Evolutionary conservation across 2,888 invertebrate species (phyloP), one percentile per base, ranked within the genome.

Genomic region (Ophioninae sp.): DNA sequence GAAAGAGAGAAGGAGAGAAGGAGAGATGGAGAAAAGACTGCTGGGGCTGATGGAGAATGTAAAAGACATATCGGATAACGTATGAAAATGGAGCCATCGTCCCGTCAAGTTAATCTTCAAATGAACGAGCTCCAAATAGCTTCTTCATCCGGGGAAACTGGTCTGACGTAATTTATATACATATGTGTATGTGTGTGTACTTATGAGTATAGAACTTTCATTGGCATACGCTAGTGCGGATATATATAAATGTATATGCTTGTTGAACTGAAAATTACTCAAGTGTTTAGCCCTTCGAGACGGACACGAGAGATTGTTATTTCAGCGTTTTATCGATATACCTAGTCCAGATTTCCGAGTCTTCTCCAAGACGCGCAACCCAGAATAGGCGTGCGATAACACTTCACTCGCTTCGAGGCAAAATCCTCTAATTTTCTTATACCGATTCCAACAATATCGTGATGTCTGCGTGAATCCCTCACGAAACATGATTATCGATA

Each of bases 111-210:
- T 83, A 83, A 83, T 83, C 80, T 64, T 41, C 80, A 68, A 77
- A 51, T 69, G 61, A 80, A 83, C 80, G 77, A 83, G 73, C 73
- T 73, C 44, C 73, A 80, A 83, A 83, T 83, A 83, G 51, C 77
- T 76, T 76, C 56, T 79, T 72, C 56, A 61, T 44, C 59, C 37
- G n/a, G 58, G 3, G 56, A 68, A 67, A 56, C 23, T 61, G 56
- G 17, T 30, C 30, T 30, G 51, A 30, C 20, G 51, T 30, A 10
- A 74, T 51, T 64, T 20, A 13, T 63, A 63, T 51, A 23, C 10
- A 39, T 67, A 67, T 67, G 51, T 67, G 44, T 59, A 67, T 59
- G 30, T 56, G 39, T 13, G 17, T 51, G 17, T 17, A 6, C 17
- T 51, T 17, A 51, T 17, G 17, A 51, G 17, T 51, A 51, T 51